These are phyloP conservation scores for Scaptomyza reducta DNA, from an alignment of 2,888 invertebrate genomes.

Conservation along the genomic window DNA sequence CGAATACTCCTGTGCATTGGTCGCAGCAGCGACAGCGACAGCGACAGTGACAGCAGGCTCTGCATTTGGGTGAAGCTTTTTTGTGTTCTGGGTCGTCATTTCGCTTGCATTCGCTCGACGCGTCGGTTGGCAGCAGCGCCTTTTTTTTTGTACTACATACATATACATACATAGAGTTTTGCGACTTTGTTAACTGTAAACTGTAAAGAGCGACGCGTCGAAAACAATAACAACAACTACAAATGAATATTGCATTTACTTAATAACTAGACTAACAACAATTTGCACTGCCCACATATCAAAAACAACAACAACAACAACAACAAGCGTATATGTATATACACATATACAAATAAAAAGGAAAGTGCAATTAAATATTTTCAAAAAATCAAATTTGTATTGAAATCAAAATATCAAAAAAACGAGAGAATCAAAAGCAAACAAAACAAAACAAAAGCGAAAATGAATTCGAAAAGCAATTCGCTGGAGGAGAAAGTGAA, in stretches of 20 bases:
- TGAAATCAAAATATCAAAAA: slow-evolving; percentile 16
- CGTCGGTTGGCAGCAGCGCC: slow-evolving; percentile 71
- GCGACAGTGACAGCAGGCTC: slow-evolving; percentile 38
- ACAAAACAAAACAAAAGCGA: slow-evolving; percentile 16
- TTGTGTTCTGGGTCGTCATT: slow-evolving; percentile 66
- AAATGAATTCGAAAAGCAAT: slow-evolving; percentile 83
- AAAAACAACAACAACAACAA: slow-evolving; percentile 21
- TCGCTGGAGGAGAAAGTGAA: slow-evolving; percentile 84
- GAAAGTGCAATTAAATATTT: slow-evolving; percentile 40
- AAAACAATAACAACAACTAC: slow-evolving; percentile 30
- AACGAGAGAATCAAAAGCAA: slow-evolving; percentile 7
- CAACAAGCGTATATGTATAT: slow-evolving; percentile 25
- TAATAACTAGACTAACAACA: slow-evolving; percentile 52
- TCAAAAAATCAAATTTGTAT: slow-evolving; percentile 32
- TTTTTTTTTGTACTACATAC: slow-evolving; percentile 35
- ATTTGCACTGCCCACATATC: slow-evolving; percentile 57
- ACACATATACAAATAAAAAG: slow-evolving; percentile 15
- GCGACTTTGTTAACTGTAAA: slow-evolving; percentile 31
- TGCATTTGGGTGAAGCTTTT: slow-evolving; percentile 42
- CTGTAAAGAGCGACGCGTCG: slow-evolving; percentile 26
- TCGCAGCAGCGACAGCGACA: slow-evolving; percentile 28
- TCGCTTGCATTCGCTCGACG: slow-evolving; percentile 80
- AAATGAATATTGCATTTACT: slow-evolving; percentile 55
- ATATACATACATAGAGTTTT: slow-evolving; percentile 5
- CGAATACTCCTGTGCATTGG: slow-evolving; percentile 42